Evolutionary conservation across 2,888 invertebrate species (phyloP), one percentile per base, ranked within the genome.

Genomic region (Tachina lurida): DNA sequence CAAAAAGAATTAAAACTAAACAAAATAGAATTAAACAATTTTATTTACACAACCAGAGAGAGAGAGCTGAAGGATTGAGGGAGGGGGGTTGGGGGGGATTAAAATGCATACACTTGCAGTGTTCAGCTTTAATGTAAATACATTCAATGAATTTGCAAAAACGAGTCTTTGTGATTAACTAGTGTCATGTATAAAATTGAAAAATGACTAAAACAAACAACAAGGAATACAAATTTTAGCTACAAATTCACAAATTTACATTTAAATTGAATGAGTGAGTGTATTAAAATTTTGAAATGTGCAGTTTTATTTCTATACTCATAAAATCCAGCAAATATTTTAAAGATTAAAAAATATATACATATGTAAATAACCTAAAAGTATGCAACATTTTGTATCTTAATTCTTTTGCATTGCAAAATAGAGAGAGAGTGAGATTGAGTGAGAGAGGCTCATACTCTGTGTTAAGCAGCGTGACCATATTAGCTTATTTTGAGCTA

Each of bases 121-220:
- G 31, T 31, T 31, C 17, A 54, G 54, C n/a, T 13, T 49, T n/a
- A n/a, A n/a, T 49, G 8, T 49, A 8, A n/a, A 31, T 39, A 41
- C n/a, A 56, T 63, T 22, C 63, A 49, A 75, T 75, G 52, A 54
- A 81, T 73, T 67, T 62, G 52, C 8, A 73, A 73, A 80, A 67
- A 67, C 71, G 68, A 80, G 75, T 75, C 63, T 63, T 74, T 58
- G 56, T 52, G 58, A 77, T 68, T 17, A 49, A 67, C 17, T 19
- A n/a, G 41, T 60, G 45, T 8, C 47, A 5, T 13, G 13, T 47
- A 15, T 22, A 41, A 17, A 39, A 47, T 19, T 47, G 8, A 54
- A 54, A 54, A 49, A n/a, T n/a, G 13, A 49, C 31, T 31, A n/a
- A 8, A 49, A 49, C 8, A 49, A 67, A 39, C 47, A 63, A n/a